Evolutionary conservation across 2,113 vertebrate genomes (phyloP), one percentile per base, ranked within the genome.

Genomic region (Numida meleagris): DNA sequence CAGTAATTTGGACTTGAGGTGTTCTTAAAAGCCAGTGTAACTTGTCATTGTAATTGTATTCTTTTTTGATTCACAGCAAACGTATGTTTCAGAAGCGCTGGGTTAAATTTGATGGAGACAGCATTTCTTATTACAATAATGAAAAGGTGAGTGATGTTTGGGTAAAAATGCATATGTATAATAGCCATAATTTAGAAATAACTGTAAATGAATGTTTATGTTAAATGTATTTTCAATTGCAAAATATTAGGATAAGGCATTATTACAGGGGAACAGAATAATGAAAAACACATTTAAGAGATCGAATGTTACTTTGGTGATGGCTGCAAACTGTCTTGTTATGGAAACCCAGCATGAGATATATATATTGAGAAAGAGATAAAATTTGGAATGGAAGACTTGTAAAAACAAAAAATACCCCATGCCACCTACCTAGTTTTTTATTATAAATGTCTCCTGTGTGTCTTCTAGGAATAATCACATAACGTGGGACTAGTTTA

Each of bases 81-180:
- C 85, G 98, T 31, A 98, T 99, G 89, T 99, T 99, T 97, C 99
- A 99, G 95, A 98, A 98, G 96, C 98, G 99, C 88, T 99, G 99
- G 99, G 98, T 99, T 85, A 98, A 98, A 92, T 98, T 99, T 59
- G 98, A 99, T 67, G 99, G 99, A 31, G 97, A 98, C 72, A 98
- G 97, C 88, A 96, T 99, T 96, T 98, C 98, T 73, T 99, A 99
- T 91, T 99, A 98, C 96, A 99, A 98, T 95, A 99, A 98, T 3
- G 99, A 99, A 65, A 99, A 99, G 98, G 99, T 99, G 96, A 97
- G 96, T 67, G 66, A 3, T 76, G 11, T 50, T n/a, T 36, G 14
- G 6, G 27, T 43, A 8, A 82, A 66, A 85, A 73, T 79, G 4
- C 19, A 16, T 75, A 13, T 33, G 7, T 57, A 10, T 65, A 78